These are phyloP conservation scores for Eciton burchellii DNA, from an alignment of 1,140 invertebrate species.

Conservation along the genomic window DNA sequence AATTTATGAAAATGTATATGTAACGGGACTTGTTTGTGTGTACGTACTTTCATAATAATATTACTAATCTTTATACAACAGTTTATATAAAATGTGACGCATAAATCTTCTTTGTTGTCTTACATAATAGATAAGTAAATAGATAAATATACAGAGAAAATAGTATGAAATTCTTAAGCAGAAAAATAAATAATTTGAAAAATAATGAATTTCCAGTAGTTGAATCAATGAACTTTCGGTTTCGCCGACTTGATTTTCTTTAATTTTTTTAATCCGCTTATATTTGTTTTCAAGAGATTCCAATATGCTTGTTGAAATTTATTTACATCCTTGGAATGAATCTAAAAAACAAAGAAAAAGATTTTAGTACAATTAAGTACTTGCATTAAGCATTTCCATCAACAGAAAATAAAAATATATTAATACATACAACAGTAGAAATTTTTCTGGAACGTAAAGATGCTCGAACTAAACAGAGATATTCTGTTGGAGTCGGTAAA, in stretches of 20 bases:
- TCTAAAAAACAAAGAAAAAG: constrained; percentile 85
- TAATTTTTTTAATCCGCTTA: constrained; percentile 94
- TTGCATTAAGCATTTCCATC: background rate
- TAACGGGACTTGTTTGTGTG: background rate
- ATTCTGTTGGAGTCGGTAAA: constrained; percentile 88
- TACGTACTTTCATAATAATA: constrained; percentile 42
- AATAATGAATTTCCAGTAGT: background rate
- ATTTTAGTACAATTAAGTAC: background rate
- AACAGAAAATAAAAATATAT: constrained; percentile 40
- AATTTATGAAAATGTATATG: constrained; percentile 9
- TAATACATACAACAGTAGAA: constrained; percentile 89
- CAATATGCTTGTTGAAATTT: constrained; percentile 94
- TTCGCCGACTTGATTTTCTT: constrained; percentile 92
- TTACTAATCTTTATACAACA: constrained; percentile 48
- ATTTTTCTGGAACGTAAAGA: constrained; percentile 91
- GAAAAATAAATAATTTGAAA: constrained; percentile 34
- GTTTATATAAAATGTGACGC: constrained; percentile 46
- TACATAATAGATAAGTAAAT: constrained; percentile 1
- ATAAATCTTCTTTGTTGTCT: background rate
- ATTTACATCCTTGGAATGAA: constrained; percentile 92
- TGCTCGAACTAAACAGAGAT: constrained; percentile 91
- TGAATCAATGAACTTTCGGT: constrained; percentile 87
- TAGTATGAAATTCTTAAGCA: constrained; percentile 57
- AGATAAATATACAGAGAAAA: constrained; percentile 14
- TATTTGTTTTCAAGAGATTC: constrained; percentile 92